These are phyloP conservation scores for Vicugna pacos DNA, from an alignment of 2,113 vertebrate genomes.

Conservation along the genomic window DNA sequence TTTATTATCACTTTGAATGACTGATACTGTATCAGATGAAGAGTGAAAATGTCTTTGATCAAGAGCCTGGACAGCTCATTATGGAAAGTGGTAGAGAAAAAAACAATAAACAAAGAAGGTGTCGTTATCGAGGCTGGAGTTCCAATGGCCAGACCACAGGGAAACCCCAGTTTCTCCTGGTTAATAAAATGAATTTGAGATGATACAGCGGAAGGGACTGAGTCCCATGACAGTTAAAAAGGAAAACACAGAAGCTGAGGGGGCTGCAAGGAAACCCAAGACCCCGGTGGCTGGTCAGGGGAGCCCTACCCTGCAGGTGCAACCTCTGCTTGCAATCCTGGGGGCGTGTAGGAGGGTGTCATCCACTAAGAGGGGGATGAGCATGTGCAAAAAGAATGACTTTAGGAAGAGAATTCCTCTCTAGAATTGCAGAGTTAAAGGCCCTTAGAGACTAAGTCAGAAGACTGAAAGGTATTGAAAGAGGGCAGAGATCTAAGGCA, in stretches of 20 bases:
- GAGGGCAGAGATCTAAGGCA: neutral
- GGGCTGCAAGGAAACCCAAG: too few species aligned
- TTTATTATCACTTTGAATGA: neutral
- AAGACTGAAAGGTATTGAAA: neutral
- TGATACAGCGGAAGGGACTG: neutral
- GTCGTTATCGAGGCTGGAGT: neutral
- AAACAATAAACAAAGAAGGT: neutral
- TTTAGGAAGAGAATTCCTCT: neutral
- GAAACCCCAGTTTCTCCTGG: neutral
- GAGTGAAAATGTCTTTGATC: constrained; percentile 8
- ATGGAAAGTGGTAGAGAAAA: constrained; percentile 25
- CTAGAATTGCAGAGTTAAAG: neutral
- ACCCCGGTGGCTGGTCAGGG: neutral
- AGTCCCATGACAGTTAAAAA: neutral
- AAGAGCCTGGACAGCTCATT: neutral
- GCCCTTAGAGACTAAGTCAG: neutral
- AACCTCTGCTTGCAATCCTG: neutral
- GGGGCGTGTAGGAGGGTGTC: neutral
- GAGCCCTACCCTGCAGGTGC: neutral
- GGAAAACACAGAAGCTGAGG: neutral
- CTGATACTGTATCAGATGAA: neutral
- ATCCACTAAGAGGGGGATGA: neutral
- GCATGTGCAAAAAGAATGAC: neutral
- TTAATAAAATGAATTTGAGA: neutral
- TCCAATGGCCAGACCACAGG: neutral